phyloP scores from a whole-genome alignment of 2,113 vertebrate species.

The Dascyllus trimaculatus region DNA sequence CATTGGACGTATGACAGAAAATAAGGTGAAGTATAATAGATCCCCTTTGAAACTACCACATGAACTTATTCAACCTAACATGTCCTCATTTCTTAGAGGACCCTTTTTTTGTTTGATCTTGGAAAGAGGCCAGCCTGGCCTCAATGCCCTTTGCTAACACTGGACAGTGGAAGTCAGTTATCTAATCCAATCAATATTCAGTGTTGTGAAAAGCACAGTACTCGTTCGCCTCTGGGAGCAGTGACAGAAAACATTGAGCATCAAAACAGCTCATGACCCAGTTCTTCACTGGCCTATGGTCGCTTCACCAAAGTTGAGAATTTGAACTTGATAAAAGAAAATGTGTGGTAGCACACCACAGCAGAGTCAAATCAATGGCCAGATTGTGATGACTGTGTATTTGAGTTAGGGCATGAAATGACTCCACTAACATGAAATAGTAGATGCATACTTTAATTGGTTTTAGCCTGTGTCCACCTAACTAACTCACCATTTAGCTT shows the following conservation, averaged over 20 bases:
- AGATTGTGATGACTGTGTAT: background rate
- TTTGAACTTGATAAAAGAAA: background rate
- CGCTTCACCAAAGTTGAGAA: constrained; percentile 6
- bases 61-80: background rate
- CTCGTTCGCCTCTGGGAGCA: constrained; percentile 52
- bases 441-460: no score
- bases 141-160: constrained; percentile 37
- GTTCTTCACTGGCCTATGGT: constrained; percentile 47
- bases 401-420: no score
- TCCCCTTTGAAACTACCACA: background rate
- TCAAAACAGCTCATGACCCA: constrained; percentile 67
- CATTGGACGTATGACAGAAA: no score
- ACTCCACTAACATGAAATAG: no score
- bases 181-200: constrained; percentile 59
- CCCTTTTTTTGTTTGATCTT: background rate
- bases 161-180: constrained; percentile 25
- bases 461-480: no score
- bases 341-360: constrained; percentile 8
- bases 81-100: background rate
- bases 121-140: constrained; percentile 19
- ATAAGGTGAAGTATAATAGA: no score
- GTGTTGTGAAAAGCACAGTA: constrained; percentile 18
- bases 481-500: no score
- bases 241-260: constrained; percentile 57
- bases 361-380: background rate